Evolutionary conservation across 2,113 vertebrate genomes (phyloP).

Genomic region (Rhea pennata): DNA sequence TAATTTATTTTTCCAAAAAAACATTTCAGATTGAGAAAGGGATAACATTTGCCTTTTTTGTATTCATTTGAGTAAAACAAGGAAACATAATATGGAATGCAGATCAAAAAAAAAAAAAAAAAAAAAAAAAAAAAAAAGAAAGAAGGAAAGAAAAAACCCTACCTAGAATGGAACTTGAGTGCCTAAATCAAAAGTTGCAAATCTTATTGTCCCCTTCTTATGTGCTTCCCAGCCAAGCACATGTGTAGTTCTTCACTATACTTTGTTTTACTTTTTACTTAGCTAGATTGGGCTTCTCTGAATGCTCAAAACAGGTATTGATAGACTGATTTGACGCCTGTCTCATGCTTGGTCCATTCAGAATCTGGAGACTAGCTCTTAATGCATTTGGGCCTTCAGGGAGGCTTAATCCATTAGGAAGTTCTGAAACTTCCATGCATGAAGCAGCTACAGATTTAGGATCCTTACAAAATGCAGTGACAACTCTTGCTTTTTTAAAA

Average conservation of each 20-base stretch:
- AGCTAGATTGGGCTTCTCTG: not conserved
- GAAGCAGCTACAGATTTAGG: not conserved
- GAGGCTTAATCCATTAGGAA: not conserved
- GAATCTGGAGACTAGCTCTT: not conserved
- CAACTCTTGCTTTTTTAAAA: not conserved
- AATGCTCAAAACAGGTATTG: not conserved
- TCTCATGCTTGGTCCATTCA: not conserved
- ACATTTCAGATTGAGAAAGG: slow-evolving; percentile 46
- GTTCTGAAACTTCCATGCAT: not conserved
- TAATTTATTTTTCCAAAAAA: slow-evolving; percentile 48
- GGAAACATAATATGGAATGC: not conserved
- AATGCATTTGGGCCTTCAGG: not conserved
- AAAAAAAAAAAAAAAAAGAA: not conserved
- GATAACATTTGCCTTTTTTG: slow-evolving; percentile 4
- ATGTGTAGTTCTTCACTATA: not conserved
- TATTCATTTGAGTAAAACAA: slow-evolving; percentile 34
- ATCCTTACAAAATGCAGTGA: not conserved
- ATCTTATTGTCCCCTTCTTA: not conserved
- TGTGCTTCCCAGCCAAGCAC: not conserved
- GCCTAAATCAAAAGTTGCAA: not conserved
- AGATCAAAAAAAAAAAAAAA: not conserved
- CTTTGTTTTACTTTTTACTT: not conserved
- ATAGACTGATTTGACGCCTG: not conserved
- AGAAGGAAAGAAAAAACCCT: not conserved
- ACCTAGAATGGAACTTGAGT: not conserved